Percentiles rank a stretch among this genome's conserved stretches.
Evolutionary conservation across 53 echinoderm and acorn worm species (phyloP).

Genomic region (Crossaster papposus): DNA sequence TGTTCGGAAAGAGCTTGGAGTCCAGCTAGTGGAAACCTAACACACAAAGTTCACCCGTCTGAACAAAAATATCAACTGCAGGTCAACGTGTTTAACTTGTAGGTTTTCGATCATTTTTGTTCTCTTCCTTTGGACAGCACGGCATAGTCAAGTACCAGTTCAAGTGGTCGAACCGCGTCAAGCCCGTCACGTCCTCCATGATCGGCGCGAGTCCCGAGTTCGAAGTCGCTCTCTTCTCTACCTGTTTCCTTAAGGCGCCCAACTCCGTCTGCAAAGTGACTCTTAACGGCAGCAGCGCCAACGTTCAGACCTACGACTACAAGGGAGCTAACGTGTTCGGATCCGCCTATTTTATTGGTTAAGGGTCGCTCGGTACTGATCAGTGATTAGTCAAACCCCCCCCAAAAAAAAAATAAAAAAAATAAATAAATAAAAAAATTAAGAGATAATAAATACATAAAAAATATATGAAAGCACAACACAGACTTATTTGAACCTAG

Average conservation of each 20-base stretch:
- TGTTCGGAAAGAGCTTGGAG: too few species aligned
- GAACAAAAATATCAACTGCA: too few species aligned
- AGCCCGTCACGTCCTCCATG: slow-evolving; percentile 72
- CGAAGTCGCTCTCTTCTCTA: slow-evolving; percentile 86
- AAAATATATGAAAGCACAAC: too few species aligned
- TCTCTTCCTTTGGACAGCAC: slow-evolving; percentile 26
- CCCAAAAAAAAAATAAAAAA: background rate
- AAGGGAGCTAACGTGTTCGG: slow-evolving; percentile 62
- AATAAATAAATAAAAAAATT: background rate
- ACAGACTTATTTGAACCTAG: too few species aligned
- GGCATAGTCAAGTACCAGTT: slow-evolving; percentile 74
- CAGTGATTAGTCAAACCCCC: background rate
- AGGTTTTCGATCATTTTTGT: background rate
- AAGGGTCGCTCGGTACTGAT: background rate
- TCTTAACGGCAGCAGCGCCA: slow-evolving; percentile 51
- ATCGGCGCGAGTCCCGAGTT: slow-evolving; percentile 87
- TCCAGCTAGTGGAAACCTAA: too few species aligned
- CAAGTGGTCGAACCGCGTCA: slow-evolving; percentile 66
- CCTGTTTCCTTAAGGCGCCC: slow-evolving; percentile 71
- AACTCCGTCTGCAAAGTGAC: slow-evolving; percentile 65
- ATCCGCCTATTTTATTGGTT: slow-evolving; percentile 33
- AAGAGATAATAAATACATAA: too few species aligned
- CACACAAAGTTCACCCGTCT: too few species aligned
- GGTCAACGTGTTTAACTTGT: background rate
- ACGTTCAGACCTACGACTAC: slow-evolving; percentile 83